A percentile compares a stretch with the other conserved stretches of the same genome.
Evolutionary conservation across 2,797 vertebrate genomes (phyloP).

Genomic region (Acipenser transmontanus): DNA sequence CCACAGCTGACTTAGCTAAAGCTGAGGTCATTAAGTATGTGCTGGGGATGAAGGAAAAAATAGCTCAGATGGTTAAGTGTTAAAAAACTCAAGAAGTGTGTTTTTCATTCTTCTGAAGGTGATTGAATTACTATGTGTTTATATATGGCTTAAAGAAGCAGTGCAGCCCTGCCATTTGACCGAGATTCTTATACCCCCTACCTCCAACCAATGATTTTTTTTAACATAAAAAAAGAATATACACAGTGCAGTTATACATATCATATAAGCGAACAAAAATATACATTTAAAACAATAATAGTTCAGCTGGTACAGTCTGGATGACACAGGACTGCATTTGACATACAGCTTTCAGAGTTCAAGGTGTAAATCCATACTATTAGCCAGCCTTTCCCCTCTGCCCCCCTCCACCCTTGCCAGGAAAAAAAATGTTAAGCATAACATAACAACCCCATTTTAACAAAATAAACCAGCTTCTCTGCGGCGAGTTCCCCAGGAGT

Average conservation of each 20-base stretch:
- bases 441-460: conserved; percentile 2
- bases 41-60: background rate
- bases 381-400: background rate
- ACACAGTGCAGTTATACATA: background rate
- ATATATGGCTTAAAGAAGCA: background rate
- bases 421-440: background rate
- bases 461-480: conserved; percentile 11
- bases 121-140: background rate
- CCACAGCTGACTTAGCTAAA: background rate
- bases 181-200: background rate
- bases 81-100: background rate
- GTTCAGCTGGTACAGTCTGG: background rate
- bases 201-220: background rate
- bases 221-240: conserved; percentile 3
- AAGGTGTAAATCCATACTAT: conserved; percentile 1
- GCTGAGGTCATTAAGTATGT: background rate
- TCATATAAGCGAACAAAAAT: no score
- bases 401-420: background rate
- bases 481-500: background rate
- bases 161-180: background rate
- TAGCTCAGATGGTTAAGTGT: no score
- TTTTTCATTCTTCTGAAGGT: background rate
- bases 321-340: conserved; percentile 1
- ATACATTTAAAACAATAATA: no score
- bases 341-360: background rate